Evolutionary conservation across 2,797 vertebrate genomes (phyloP), one percentile per base, ranked within the genome.

Genomic region (Acanthiza pusilla): DNA sequence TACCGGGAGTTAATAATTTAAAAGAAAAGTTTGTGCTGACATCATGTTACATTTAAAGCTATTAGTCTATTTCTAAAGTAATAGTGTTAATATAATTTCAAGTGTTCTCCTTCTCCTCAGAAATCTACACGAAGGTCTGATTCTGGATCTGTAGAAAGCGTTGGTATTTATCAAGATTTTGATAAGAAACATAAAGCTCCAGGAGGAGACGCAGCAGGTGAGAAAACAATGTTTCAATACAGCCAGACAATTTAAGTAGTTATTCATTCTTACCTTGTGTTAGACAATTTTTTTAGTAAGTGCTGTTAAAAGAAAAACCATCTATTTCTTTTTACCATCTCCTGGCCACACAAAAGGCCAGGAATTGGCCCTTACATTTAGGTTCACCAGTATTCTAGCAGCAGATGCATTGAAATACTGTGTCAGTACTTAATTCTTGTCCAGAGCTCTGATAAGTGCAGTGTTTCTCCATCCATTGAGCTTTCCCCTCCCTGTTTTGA

Each of bases 131-230:
- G 98, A 70, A 96, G 96, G 61, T 98, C 98, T 1, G 98, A 98
- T 54, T 57, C 98, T 8, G 96, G 96, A 27, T 40, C 96, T 65
- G 58, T 96, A 34, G 98, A 98, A 83, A 95, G 45, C 70, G 96
- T 98, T 71, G 99, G 98, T 47, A 98, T 99, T 97, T 99, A 99
- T 97, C 98, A 99, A 97, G 98, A 98, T 91, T 97, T 99, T 53
- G 94, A 98, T 82, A 99, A 97, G 94, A 98, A 92, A 83, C 57
- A 96, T 57, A 97, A 45, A 91, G 32, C 84, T 54, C 62, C 87
- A 43, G 96, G 92, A 77, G 84, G 89, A 43, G 97, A 97, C 50
- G 5, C 30, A n/a, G 71, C 96, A 96, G 97, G 98, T 98, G 74
- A 97, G 96, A 71, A 66, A 70, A 88, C 3, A 16, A 0, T 20